These are phyloP conservation scores for Resseliella maxima DNA, from an alignment of 2,888 invertebrate species.

Conservation along the genomic window DNA sequence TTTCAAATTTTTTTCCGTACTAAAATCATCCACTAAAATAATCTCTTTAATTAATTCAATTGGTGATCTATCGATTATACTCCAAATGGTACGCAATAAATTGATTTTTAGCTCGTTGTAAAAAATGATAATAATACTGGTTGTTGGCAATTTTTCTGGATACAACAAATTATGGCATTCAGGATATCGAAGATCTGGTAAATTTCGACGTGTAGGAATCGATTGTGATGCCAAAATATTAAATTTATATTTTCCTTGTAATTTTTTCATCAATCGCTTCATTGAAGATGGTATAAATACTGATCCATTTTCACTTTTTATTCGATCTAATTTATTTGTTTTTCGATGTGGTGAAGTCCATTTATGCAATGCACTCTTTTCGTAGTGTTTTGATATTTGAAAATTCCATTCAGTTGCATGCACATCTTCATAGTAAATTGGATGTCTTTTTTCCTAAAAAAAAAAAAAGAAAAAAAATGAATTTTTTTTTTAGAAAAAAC, in stretches of 20 bases:
- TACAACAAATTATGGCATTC: slow-evolving; percentile 77
- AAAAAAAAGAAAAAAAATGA: too few relatives aligned
- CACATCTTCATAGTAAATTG: background rate
- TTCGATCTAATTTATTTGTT: background rate
- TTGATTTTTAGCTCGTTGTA: slow-evolving; percentile 82
- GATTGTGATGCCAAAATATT: slow-evolving; percentile 97
- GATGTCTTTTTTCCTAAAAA: background rate
- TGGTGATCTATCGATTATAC: slow-evolving; percentile 90
- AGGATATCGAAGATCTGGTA: slow-evolving; percentile 92
- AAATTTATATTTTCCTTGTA: slow-evolving; percentile 91
- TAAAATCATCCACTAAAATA: background rate
- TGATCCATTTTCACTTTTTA: background rate
- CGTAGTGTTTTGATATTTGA: slow-evolving; percentile 3
- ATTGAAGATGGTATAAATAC: background rate
- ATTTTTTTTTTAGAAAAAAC: too few relatives aligned
- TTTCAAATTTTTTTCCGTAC: background rate
- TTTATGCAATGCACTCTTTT: background rate
- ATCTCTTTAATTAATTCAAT: slow-evolving; percentile 69
- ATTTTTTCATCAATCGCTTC: background rate
- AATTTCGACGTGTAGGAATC: slow-evolving; percentile 94
- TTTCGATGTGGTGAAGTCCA: background rate
- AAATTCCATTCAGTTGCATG: background rate
- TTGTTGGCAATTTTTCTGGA: slow-evolving; percentile 80
- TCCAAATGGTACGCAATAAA: slow-evolving; percentile 89
- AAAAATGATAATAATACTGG: slow-evolving; percentile 83